Base-by-base conservation (phyloP, 2,113 vertebrate species). In the Salminus brasiliensis region DNA sequence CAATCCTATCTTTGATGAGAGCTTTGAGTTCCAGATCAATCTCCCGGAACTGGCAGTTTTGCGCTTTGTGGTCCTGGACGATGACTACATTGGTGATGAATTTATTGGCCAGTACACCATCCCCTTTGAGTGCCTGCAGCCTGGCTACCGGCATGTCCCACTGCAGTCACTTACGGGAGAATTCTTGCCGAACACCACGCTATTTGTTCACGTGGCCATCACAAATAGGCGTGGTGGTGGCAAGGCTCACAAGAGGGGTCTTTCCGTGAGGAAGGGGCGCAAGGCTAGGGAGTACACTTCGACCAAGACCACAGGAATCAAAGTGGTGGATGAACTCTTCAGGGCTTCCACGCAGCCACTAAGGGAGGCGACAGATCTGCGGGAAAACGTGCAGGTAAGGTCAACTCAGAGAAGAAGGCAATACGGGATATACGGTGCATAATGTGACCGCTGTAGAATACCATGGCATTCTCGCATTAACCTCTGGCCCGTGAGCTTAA, bases 81-180 rank as follows among this genome's bases (percentile, higher is more conserved):
- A 97, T 0, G 96, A 97, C 86, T 97, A 95, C 89, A 97, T 97
- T 0, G 96, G 96, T 16, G 96, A 97, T 0, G 96, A 97, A 86
- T 97, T 97, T 87, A 97, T 97, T 1, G 96, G 95, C 74, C 96
- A 97, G 91, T 97, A 97, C 91, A 96, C 96, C 75, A 97, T 97
- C 74, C 96, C 96, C 6, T 96, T 97, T 0, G 96, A 97, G 89
- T 97, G 96, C 88, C 91, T 97, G 86, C 96, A 97, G 86, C 93
- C 95, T 0, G 96, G 96, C 66, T 97, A 97, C 81, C 93, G 96
- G 74, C 96, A 97, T 0, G 93, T 97, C 60, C 96, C 96, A 0
- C 90, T 97, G 1, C 96, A 96, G 69, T 95, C 95, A 1, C 88
- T 97, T 70, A 93, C 94, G 0, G 96, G 96, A 12, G 96, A 97